Evolutionary conservation across 2,797 vertebrate genomes (phyloP).

Genomic region (Coreius guichenoti): DNA sequence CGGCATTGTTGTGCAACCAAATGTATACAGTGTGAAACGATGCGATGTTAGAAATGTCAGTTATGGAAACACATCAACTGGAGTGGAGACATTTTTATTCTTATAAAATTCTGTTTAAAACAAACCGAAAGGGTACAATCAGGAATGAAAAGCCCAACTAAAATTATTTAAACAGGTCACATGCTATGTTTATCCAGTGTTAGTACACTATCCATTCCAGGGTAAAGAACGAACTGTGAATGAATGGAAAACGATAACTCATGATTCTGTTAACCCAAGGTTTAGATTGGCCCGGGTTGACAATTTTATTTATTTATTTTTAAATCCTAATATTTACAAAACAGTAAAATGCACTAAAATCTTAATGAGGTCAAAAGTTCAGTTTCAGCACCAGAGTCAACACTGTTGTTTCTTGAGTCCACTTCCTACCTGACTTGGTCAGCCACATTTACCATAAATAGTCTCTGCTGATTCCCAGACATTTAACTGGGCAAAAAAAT

Average conservation of each 20-base stretch:
- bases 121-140: too few relatives aligned
- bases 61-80: background rate
- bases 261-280: background rate
- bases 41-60: background rate
- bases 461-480: background rate
- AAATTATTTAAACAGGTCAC: background rate
- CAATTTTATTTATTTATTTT: background rate
- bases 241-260: background rate
- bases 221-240: background rate
- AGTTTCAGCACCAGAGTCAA: background rate
- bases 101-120: too few relatives aligned
- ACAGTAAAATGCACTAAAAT: background rate
- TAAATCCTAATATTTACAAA: background rate
- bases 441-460: background rate
- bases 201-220: background rate
- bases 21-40: background rate
- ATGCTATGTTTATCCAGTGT: background rate
- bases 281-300: background rate
- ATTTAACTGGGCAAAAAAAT: background rate
- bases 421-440: background rate
- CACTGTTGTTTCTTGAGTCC: background rate
- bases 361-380: background rate
- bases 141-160: background rate
- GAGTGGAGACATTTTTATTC: background rate
- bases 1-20: too few relatives aligned